Evolutionary conservation across 2,113 vertebrate genomes (phyloP).

Genomic region (Pristiophorus japonicus): DNA sequence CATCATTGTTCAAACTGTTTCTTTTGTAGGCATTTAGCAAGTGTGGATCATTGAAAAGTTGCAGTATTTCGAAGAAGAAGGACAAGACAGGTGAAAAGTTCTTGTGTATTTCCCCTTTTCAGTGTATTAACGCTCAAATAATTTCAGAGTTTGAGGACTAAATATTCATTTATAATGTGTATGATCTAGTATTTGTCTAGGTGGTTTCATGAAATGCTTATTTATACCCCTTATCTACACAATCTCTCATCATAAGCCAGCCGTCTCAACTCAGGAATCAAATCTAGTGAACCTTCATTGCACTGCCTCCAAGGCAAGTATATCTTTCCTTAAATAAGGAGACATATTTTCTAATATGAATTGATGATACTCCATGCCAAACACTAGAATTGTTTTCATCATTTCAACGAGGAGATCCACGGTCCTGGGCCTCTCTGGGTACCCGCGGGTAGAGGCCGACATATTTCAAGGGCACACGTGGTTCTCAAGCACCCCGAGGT

Average conservation of each 20-base stretch:
- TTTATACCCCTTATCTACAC: too few relatives aligned
- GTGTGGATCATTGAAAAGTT: constrained; percentile 73
- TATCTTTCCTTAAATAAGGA: too few relatives aligned
- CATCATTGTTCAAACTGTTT: constrained; percentile 1
- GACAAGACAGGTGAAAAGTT: constrained; percentile 71
- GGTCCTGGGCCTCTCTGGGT: too few relatives aligned
- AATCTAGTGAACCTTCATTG: too few relatives aligned
- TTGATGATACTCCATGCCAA: not conserved
- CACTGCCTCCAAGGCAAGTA: too few relatives aligned
- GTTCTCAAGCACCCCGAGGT: too few relatives aligned
- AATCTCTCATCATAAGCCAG: too few relatives aligned
- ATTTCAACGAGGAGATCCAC: too few relatives aligned
- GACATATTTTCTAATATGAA: too few relatives aligned
- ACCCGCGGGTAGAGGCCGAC: too few relatives aligned
- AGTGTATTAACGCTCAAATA: not conserved
- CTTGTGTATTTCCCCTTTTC: not conserved
- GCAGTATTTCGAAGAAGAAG: constrained; percentile 84
- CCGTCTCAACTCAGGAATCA: too few relatives aligned
- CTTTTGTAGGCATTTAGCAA: constrained; percentile 73
- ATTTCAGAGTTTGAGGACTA: not conserved
- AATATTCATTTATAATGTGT: not conserved
- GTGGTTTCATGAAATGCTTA: not conserved
- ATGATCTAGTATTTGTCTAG: not conserved
- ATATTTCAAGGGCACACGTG: too few relatives aligned
- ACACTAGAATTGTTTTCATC: not conserved